Percentiles rank a stretch among this genome's conserved stretches.
Evolutionary conservation across 1,140 invertebrate species (phyloP).

Genomic region (Drosophila micromelanica): DNA sequence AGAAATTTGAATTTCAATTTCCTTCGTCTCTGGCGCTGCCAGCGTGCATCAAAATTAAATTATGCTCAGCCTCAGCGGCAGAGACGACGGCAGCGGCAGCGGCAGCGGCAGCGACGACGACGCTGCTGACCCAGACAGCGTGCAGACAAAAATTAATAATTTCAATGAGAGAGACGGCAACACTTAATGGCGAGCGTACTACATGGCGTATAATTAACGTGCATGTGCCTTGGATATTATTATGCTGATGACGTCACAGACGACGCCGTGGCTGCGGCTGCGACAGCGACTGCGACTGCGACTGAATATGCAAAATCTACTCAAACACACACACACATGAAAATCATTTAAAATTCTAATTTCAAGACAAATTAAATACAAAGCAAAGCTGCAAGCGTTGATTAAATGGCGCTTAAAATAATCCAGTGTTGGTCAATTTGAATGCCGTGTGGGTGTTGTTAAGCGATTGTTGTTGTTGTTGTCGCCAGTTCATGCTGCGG

Average conservation of each 20-base stretch:
- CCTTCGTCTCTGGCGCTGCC: conserved; percentile 44
- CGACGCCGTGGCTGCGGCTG: conserved; percentile 42
- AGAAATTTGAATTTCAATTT: conserved; percentile 82
- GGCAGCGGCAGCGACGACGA: conserved; percentile 20
- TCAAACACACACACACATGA: conserved; percentile 48
- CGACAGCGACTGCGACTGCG: conserved; percentile 27
- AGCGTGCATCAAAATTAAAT: conserved; percentile 78
- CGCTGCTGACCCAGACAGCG: conserved; percentile 77
- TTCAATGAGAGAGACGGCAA: conserved; percentile 49
- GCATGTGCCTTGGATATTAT: conserved; percentile 70
- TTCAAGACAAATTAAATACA: conserved; percentile 81
- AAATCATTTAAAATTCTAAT: conserved; percentile 81
- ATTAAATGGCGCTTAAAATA: conserved; percentile 79
- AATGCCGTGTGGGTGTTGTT: conserved; percentile 60
- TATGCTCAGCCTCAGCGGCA: conserved; percentile 67
- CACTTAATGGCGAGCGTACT: conserved; percentile 54
- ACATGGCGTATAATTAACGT: conserved; percentile 82
- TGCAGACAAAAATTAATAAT: conserved; percentile 81
- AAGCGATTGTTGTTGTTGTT: conserved; percentile 11
- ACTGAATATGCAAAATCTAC: conserved; percentile 70
- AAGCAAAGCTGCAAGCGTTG: conserved; percentile 69
- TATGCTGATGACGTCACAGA: conserved; percentile 76
- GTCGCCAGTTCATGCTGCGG: neutral
- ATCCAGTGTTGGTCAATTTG: conserved; percentile 62
- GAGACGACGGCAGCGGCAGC: conserved; percentile 23